Percentiles rank a stretch among this genome's conserved stretches.
These are phyloP conservation scores for Sula dactylatra DNA, from an alignment of 2,113 vertebrate genomes.

Conservation along the genomic window DNA sequence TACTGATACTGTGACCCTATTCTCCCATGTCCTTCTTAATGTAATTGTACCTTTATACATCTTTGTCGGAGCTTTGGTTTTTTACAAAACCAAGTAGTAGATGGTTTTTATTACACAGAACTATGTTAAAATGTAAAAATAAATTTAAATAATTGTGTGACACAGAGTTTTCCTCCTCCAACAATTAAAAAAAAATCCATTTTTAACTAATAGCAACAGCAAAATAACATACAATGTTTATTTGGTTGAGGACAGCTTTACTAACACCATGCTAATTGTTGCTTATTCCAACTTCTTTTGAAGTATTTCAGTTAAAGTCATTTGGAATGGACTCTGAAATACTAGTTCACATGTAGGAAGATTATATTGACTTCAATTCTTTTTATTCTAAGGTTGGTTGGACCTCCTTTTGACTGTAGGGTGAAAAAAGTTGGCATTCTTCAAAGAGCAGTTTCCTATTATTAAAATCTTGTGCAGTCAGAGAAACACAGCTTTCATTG, in stretches of 20 bases:
- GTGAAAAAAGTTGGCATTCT: background rate
- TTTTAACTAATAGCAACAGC: background rate
- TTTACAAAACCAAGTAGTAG: background rate
- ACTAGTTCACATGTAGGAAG: background rate
- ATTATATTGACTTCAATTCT: background rate
- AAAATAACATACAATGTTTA: background rate
- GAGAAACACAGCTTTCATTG: background rate
- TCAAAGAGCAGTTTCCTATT: background rate
- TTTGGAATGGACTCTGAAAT: background rate
- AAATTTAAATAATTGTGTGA: background rate
- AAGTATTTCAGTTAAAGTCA: background rate
- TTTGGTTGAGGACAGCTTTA: background rate
- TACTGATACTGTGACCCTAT: background rate
- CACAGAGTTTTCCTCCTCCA: background rate
- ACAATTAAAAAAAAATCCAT: background rate
- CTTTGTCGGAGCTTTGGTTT: background rate
- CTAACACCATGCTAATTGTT: background rate
- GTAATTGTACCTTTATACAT: background rate
- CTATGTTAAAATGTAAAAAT: background rate
- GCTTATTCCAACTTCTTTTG: background rate
- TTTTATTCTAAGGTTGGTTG: background rate
- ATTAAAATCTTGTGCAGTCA: background rate
- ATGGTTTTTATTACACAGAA: background rate
- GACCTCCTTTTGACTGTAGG: background rate
- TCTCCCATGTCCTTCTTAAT: background rate